A percentile compares a stretch with the other conserved stretches of the same genome.
Evolutionary conservation across 1,140 invertebrate genomes (phyloP).

Genomic region (Spodoptera litura): DNA sequence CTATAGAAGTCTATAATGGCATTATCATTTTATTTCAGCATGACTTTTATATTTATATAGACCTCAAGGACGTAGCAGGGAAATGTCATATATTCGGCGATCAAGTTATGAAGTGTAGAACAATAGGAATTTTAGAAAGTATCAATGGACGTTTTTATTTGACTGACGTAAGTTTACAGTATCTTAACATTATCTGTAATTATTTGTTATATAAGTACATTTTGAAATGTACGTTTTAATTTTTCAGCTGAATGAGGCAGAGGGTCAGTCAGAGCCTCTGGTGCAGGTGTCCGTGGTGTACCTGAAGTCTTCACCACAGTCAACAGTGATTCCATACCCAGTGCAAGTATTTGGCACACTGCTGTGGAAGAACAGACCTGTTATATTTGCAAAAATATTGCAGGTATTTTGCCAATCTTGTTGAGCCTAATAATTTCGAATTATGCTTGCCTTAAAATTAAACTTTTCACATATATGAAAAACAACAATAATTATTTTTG

Average conservation of each 20-base stretch:
- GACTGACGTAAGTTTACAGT: slow-evolving; percentile 63
- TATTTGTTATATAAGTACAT: background rate
- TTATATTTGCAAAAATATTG: slow-evolving; percentile 70
- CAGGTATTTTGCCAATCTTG: slow-evolving; percentile 58
- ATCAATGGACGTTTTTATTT: slow-evolving; percentile 67
- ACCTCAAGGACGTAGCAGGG: slow-evolving; percentile 54
- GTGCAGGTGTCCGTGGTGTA: slow-evolving; percentile 65
- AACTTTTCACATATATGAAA: no score
- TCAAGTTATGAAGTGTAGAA: slow-evolving; percentile 62
- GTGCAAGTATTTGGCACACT: slow-evolving; percentile 75
- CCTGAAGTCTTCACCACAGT: slow-evolving; percentile 56
- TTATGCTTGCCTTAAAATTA: no score
- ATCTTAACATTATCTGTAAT: background rate
- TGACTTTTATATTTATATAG: slow-evolving; percentile 64
- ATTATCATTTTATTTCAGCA: slow-evolving; percentile 58
- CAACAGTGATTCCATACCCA: slow-evolving; percentile 64
- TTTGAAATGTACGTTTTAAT: background rate
- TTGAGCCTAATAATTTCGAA: no score
- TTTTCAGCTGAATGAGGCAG: slow-evolving; percentile 35
- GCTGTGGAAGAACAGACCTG: slow-evolving; percentile 69
- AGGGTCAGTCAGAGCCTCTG: slow-evolving; percentile 3
- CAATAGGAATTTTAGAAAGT: slow-evolving; percentile 71
- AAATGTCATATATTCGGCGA: slow-evolving; percentile 57
- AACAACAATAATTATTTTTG: background rate
- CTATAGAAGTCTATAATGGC: background rate